Conservation (phyloP, 1,140 invertebrate genomes). For the Drosophila bocqueti region DNA sequence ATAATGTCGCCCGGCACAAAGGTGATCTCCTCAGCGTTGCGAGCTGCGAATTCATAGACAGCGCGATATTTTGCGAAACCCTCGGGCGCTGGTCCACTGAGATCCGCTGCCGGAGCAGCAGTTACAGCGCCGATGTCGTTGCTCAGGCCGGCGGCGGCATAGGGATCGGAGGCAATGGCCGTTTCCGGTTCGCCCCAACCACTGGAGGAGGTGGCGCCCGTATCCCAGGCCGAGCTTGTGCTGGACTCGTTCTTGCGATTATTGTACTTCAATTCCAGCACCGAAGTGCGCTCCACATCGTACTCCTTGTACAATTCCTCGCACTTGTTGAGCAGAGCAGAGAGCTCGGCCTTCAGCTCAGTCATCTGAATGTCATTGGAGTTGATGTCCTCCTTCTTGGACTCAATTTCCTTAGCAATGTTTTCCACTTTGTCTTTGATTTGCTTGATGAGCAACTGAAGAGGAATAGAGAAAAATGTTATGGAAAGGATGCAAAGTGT, state of each 20-base stretch:
- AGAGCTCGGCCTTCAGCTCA: constrained; percentile 88
- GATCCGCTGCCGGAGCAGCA: constrained; percentile 52
- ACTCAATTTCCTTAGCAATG: constrained; percentile 88
- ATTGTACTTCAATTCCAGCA: constrained; percentile 86
- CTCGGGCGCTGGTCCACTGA: constrained; percentile 77
- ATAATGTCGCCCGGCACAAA: constrained; percentile 98
- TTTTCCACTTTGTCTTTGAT: constrained; percentile 91
- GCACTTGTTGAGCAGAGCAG: constrained; percentile 86
- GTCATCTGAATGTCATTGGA: constrained; percentile 92
- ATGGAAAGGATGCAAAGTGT: neutral
- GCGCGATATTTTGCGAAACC: constrained; percentile 93
- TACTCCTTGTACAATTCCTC: constrained; percentile 87
- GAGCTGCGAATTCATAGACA: constrained; percentile 96
- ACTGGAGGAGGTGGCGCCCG: constrained; percentile 41
- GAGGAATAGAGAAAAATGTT: neutral
- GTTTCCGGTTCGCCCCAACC: constrained; percentile 86
- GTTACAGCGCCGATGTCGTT: constrained; percentile 59
- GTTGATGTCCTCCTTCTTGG: constrained; percentile 93
- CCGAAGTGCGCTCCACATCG: constrained; percentile 87
- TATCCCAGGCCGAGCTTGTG: constrained; percentile 84
- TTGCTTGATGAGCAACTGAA: constrained; percentile 91
- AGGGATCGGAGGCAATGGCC: constrained; percentile 56
- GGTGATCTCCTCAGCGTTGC: constrained; percentile 97
- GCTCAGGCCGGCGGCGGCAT: constrained; percentile 50
- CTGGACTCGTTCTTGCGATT: constrained; percentile 82